These are phyloP conservation scores for Capitella teleta DNA, from an alignment of 1,140 invertebrate genomes.

Conservation along the genomic window DNA sequence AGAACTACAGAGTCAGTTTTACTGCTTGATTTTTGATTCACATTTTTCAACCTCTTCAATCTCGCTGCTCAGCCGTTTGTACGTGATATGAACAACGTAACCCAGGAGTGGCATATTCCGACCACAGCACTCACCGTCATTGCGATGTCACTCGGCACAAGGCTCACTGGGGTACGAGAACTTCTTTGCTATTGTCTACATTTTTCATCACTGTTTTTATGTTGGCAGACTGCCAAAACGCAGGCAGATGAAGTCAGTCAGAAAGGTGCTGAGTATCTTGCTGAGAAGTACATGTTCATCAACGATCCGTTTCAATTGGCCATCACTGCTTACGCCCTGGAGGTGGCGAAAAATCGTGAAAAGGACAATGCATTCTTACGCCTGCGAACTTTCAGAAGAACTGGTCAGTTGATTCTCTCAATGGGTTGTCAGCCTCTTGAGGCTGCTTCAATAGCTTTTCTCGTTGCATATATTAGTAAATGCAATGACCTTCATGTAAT, in stretches of 20 bases:
- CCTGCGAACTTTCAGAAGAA: constrained; percentile 2
- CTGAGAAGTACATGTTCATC: constrained; percentile 60
- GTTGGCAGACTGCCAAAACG: constrained; percentile 3
- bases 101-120: constrained; percentile 3
- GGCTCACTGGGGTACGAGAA: constrained; percentile 9
- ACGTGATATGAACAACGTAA: not conserved
- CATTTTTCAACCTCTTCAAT: not conserved
- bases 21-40: not conserved
- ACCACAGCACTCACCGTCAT: constrained; percentile 7
- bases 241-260: constrained; percentile 22
- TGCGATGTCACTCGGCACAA: not conserved
- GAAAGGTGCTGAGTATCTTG: constrained; percentile 66
- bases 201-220: not conserved
- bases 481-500: too few species aligned
- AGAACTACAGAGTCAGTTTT: constrained; percentile 4
- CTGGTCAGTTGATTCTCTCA: constrained; percentile 48
- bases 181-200: not conserved
- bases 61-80: not conserved
- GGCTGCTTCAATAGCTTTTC: too few species aligned
- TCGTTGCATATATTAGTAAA: too few species aligned
- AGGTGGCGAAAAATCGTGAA: constrained; percentile 61
- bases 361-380: constrained; percentile 57
- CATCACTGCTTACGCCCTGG: constrained; percentile 75
- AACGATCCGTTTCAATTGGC: constrained; percentile 73
- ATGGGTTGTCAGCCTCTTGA: constrained; percentile 1